Evolutionary conservation across 1,140 invertebrate genomes (phyloP), one percentile per base, ranked within the genome.

Genomic region (Drosophila bipectinata): DNA sequence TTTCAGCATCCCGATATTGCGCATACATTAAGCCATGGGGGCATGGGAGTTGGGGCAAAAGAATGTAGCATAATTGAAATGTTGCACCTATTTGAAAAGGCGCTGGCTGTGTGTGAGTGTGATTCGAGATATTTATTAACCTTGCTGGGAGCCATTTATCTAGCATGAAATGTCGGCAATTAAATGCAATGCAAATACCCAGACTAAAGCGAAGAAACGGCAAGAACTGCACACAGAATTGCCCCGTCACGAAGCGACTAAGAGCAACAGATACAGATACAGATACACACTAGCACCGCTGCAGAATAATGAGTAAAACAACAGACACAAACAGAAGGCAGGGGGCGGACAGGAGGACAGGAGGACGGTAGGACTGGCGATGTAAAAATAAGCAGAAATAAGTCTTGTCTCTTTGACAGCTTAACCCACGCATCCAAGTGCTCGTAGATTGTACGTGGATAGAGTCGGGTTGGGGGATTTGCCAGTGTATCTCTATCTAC

Each of bases 331-430:
- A 69, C 67, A 71, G 64, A 68, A 69, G 66, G 66, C 66, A 68
- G 47, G 12, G 18, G 41, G 28, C 7, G 26, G 48, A n/a, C 48
- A 28, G 24, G 26, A 28, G 41, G 26, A 41, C 12, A 37, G 24
- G 26, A 28, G 41, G 41, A 41, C 12, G 24, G 55, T 10, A 72
- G 61, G 68, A 58, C 69, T 52, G 78, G 71, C 75, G 55, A 58
- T 87, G 83, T 87, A 88, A 87, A 87, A 87, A 83, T 88, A 87
- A 88, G 79, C 76, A 82, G 63, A 88, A 88, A 88, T 88, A 88
- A 88, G 72, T 88, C 84, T 88, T 88, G 76, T 77, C 79, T 67
- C 79, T 88, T 87, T 88, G 84, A 88, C 84, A 88, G 83, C 83
- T 88, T 79, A 89, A 57, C 83, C 83, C 83, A 88, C 83, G 83